Percentiles rank a stretch among this genome's conserved stretches.
These are phyloP conservation scores for Riptortus pedestris DNA, from an alignment of 1,140 invertebrate genomes.

Conservation along the genomic window DNA sequence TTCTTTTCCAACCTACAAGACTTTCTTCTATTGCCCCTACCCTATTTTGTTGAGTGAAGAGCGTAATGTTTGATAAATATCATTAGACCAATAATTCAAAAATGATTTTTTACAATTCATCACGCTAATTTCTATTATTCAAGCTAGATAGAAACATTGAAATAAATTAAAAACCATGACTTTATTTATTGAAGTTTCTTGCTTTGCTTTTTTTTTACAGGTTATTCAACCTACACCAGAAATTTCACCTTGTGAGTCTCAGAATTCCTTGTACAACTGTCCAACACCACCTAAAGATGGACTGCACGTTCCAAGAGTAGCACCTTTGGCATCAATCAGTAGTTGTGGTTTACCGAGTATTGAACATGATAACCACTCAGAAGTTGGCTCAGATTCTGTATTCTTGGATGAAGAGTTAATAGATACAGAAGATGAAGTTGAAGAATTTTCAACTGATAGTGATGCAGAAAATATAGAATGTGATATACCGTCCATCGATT, in stretches of 20 bases:
- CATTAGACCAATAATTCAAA: too few relatives aligned
- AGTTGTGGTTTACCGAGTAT: constrained; percentile 48
- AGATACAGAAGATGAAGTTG: constrained; percentile 67
- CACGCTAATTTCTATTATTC: too few relatives aligned
- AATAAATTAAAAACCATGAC: too few relatives aligned
- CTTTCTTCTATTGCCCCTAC: too few relatives aligned
- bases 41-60: too few relatives aligned
- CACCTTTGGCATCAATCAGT: constrained; percentile 65
- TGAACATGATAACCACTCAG: constrained; percentile 37
- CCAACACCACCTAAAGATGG: constrained; percentile 27
- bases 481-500: constrained; percentile 14
- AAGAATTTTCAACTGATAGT: constrained; percentile 67
- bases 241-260: constrained; percentile 67
- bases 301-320: constrained; percentile 39
- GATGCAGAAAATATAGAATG: constrained; percentile 39
- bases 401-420: constrained; percentile 48
- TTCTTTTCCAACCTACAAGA: too few relatives aligned
- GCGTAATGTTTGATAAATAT: too few relatives aligned
- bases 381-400: constrained; percentile 62
- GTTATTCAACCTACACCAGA: constrained; percentile 66
- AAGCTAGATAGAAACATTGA: too few relatives aligned
- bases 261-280: constrained; percentile 42
- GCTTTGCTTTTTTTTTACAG: constrained; percentile 33
- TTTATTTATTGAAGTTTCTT: too few relatives aligned
- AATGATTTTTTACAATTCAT: too few relatives aligned